Conservation (phyloP, 2,797 vertebrate species). For the Sebastes minor region DNA sequence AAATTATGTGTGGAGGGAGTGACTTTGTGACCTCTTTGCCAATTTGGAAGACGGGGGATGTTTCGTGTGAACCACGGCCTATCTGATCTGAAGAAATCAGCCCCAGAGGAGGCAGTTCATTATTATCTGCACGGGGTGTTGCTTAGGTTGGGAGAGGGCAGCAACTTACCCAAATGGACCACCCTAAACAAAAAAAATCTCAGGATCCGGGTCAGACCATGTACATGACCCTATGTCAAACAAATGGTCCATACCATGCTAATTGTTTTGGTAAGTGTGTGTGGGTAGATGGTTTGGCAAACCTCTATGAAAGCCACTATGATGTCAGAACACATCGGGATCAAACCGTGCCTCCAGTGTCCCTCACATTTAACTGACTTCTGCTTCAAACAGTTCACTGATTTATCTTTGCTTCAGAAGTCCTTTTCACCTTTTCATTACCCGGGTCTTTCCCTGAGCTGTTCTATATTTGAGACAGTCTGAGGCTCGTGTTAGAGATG, state of each 20-base stretch:
- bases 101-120: background rate
- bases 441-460: constrained; percentile 29
- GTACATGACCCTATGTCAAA: background rate
- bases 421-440: constrained; percentile 34
- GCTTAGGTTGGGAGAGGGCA: background rate
- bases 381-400: background rate
- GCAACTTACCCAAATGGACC: background rate
- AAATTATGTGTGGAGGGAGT: background rate
- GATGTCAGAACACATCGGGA: background rate
- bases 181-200: background rate
- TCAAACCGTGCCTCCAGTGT: background rate
- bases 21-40: background rate
- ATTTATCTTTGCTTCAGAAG: background rate
- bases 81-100: constrained; percentile 9
- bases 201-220: background rate
- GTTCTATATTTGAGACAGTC: constrained; percentile 48
- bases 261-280: background rate
- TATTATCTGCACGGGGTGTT: background rate
- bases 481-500: constrained; percentile 60
- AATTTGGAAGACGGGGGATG: background rate
- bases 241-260: background rate
- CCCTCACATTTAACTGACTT: background rate
- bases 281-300: background rate
- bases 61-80: background rate
- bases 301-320: background rate